phyloP scores from a whole-genome alignment of 1,140 invertebrate species.

The Hermatobates lingyangjiaoensis region DNA sequence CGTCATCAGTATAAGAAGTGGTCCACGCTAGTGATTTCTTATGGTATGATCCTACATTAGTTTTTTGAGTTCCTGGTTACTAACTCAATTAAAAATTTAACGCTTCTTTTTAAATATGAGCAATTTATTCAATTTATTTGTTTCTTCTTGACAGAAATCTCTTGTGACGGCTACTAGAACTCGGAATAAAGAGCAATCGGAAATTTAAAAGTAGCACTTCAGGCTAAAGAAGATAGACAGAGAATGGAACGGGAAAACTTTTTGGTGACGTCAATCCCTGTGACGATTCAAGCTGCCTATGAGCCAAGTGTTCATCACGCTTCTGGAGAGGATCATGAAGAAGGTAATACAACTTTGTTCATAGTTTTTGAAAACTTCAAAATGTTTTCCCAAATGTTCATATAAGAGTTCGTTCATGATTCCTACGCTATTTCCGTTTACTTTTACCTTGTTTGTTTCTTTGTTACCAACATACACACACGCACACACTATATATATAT shows the following conservation, averaged over 20 bases:
- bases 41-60: no score
- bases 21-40: no score
- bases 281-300: slow-evolving; percentile 86
- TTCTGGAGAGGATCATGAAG: slow-evolving; percentile 66
- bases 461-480: no score
- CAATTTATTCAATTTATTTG: neutral
- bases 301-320: slow-evolving; percentile 82
- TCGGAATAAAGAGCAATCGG: slow-evolving; percentile 94
- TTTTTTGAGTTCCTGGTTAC: no score
- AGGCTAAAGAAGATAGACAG: slow-evolving; percentile 90
- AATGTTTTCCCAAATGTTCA: no score
- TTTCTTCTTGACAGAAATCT: slow-evolving; percentile 70
- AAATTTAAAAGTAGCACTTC: slow-evolving; percentile 87
- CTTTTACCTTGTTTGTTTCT: no score
- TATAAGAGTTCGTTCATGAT: no score
- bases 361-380: no score
- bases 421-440: no score
- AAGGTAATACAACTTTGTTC: slow-evolving; percentile 44
- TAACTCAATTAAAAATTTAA: no score
- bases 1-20: no score
- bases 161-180: slow-evolving; percentile 97
- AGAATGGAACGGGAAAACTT: slow-evolving; percentile 86
- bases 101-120: slow-evolving; percentile 30
- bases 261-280: slow-evolving; percentile 87
- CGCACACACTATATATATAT: no score